Base-by-base conservation (phyloP, 1,140 invertebrate genomes). In the Drosophila littoralis region DNA sequence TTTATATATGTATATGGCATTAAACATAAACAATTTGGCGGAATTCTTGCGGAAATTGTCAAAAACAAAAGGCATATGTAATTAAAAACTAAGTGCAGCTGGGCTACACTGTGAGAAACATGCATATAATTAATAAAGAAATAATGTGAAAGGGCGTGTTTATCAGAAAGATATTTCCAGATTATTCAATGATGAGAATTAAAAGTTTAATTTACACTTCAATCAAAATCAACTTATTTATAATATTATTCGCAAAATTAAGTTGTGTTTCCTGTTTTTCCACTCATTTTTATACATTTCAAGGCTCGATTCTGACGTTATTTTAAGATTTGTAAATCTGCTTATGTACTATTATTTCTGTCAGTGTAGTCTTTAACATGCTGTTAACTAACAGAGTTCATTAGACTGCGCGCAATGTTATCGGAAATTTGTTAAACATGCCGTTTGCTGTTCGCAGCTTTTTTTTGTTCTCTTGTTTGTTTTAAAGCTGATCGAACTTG, bases 371-470 rank as follows among this genome's bases (percentile, higher is more conserved):
- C 0, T 1, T 51, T 42, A 42, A 22, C 15, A 9, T 10, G 33
- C 50, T 68, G 68, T 63, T 81, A 66, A 67, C 51, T 63, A 54
- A 63, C 59, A 66, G 69, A 70, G 83, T 86, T 86, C 79, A 86
- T 79, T 58, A 82, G 72, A 78, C 76, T 45, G 36, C 45, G 38
- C 40, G 36, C 43, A 73, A 75, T 70, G 61, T 75, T 70, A 71
- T 58, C 64, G 40, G 58, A 54, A 69, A 69, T 75, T 65, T 69
- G 65, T 63, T 69, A 64, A 59, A 63, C 58, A 75, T 58, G 63
- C 48, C 28, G 32, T 15, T 70, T 17, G 13, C 13, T 9, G 15
- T 17, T 66, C 9, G 52, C 28, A 28, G 22, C 22, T 28, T 28
- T 68, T 48, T 46, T 46, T 7, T 64, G 46, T 48, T 13, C 12